Evolutionary conservation across 2,113 vertebrate species (phyloP).

Genomic region (Crotophaga sulcirostris): DNA sequence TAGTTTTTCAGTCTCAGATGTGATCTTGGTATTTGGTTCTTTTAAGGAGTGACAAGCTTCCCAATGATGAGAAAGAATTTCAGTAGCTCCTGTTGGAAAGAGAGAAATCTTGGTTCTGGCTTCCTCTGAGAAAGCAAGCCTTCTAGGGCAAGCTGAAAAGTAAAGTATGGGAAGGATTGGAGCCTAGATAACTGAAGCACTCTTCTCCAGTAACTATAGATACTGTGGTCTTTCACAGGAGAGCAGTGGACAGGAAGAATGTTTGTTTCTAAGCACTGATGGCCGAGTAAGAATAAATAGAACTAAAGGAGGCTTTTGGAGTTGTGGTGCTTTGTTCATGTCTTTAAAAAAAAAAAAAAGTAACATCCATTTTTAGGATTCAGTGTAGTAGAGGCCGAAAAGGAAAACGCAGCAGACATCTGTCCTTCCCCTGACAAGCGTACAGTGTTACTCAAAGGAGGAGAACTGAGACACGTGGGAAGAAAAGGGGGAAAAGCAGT

Average conservation of each 20-base stretch:
- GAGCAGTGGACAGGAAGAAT: slow-evolving; percentile 49
- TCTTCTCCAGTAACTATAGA: slow-evolving; percentile 58
- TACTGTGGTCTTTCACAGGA: slow-evolving; percentile 57
- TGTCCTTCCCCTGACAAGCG: neutral
- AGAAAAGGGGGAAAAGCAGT: neutral
- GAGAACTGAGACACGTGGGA: neutral
- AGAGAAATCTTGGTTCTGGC: neutral
- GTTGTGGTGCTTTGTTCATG: slow-evolving; percentile 39
- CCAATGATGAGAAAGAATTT: neutral
- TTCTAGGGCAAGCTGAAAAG: neutral
- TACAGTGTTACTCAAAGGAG: neutral
- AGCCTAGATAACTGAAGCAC: slow-evolving; percentile 50
- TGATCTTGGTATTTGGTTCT: neutral
- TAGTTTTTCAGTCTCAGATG: neutral
- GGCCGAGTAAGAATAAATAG: slow-evolving; percentile 35
- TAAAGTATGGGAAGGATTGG: neutral
- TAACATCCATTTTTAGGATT: slow-evolving; percentile 44
- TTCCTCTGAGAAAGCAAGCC: neutral
- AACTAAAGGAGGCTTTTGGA: slow-evolving; percentile 29
- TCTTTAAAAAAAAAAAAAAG: neutral
- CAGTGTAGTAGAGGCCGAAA: slow-evolving; percentile 17
- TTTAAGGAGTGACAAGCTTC: neutral
- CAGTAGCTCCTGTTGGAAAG: neutral
- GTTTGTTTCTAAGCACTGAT: slow-evolving; percentile 54
- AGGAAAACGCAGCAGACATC: slow-evolving; percentile 31